Percentiles rank a stretch among this genome's conserved stretches.
These are phyloP conservation scores for Saturnia japonica DNA, from an alignment of 2,888 invertebrate species.

Conservation along the genomic window DNA sequence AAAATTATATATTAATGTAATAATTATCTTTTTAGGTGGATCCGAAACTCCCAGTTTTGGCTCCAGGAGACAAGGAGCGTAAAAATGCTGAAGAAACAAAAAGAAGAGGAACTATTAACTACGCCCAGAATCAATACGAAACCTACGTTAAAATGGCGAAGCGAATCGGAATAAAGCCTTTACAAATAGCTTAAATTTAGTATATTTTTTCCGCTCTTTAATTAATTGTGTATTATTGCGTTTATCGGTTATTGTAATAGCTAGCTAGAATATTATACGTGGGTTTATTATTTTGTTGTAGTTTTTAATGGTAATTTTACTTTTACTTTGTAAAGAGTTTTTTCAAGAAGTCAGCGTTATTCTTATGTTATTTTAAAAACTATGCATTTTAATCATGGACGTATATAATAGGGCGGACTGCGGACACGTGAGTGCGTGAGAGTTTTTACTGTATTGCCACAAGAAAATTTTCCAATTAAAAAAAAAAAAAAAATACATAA, in stretches of 20 bases:
- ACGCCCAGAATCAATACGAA: slow-evolving; percentile 88
- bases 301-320: no score
- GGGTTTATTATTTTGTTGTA: neutral
- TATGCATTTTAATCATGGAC: no score
- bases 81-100: slow-evolving; percentile 85
- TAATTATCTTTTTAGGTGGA: slow-evolving; percentile 72
- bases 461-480: no score
- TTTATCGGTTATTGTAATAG: neutral
- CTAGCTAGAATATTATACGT: neutral
- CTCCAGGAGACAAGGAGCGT: slow-evolving; percentile 93
- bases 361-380: neutral
- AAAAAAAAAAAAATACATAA: no score
- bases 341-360: neutral
- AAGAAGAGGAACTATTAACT: slow-evolving; percentile 88
- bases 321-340: no score
- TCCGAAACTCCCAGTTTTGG: slow-evolving; percentile 85
- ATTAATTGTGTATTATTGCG: neutral
- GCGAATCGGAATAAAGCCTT: slow-evolving; percentile 77
- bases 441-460: no score
- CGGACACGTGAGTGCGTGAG: no score
- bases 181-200: slow-evolving; percentile 31
- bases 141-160: slow-evolving; percentile 82
- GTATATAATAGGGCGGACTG: no score
- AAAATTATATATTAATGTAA: no score
- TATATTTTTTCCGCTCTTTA: neutral